These are phyloP conservation scores for Poecile atricapillus DNA, from an alignment of 2,113 vertebrate species.

Conservation along the genomic window DNA sequence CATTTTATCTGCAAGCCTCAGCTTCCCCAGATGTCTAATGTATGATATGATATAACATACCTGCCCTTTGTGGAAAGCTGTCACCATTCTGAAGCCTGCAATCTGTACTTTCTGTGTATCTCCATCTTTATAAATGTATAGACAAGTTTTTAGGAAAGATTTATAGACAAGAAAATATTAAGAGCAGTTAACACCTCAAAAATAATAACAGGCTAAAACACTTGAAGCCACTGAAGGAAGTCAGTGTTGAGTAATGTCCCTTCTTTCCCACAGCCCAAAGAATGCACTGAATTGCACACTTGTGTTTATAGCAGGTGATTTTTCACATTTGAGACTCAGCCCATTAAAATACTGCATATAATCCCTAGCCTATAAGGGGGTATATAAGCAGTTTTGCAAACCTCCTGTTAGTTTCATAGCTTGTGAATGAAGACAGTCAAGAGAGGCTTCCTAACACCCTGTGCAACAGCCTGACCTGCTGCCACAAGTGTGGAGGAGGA, in stretches of 20 bases:
- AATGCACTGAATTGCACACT: background rate
- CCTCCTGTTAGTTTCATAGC: background rate
- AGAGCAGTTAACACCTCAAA: slow-evolving; percentile 26
- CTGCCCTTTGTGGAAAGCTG: background rate
- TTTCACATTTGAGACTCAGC: background rate
- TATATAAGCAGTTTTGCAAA: background rate
- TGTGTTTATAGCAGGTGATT: background rate
- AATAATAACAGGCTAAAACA: background rate
- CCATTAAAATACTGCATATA: background rate
- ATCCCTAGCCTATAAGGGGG: background rate
- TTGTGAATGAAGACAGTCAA: background rate
- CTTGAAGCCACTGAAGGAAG: background rate
- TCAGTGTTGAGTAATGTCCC: background rate
- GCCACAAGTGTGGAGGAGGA: background rate
- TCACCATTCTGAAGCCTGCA: background rate
- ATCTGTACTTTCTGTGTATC: background rate
- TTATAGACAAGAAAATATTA: background rate
- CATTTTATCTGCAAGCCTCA: background rate
- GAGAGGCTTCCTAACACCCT: background rate
- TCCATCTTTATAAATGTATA: background rate
- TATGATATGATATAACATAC: background rate
- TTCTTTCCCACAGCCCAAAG: background rate
- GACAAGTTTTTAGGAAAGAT: background rate
- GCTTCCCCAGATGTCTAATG: background rate
- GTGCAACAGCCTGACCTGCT: background rate